Evolutionary conservation across 2,113 vertebrate genomes (phyloP).

Genomic region (Felis chaus): DNA sequence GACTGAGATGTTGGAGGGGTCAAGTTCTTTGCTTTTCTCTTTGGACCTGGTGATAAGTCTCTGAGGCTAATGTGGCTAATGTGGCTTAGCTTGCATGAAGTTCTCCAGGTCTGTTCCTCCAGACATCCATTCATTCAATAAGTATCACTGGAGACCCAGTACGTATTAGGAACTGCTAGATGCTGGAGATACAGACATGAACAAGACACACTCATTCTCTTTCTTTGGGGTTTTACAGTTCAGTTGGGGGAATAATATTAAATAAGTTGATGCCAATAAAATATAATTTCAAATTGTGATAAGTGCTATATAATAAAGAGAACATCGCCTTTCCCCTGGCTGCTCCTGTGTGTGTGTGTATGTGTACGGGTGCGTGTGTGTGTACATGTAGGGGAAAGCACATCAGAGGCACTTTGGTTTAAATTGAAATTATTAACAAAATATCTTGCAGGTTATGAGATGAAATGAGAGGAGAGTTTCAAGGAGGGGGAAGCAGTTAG

Average conservation of each 20-base stretch:
- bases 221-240: neutral
- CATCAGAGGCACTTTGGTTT: neutral
- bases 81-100: neutral
- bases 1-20: neutral
- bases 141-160: neutral
- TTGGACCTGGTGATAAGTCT: neutral
- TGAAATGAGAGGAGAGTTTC: conserved; percentile 5
- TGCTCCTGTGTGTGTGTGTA: neutral
- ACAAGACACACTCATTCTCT: neutral
- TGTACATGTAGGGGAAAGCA: neutral
- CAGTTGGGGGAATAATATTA: neutral
- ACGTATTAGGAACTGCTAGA: neutral
- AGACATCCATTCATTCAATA: neutral
- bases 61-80: neutral
- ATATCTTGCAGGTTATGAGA: neutral
- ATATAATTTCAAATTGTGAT: conserved; percentile 8
- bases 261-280: conserved; percentile 16
- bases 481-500: neutral
- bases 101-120: neutral
- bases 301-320: conserved; percentile 12
- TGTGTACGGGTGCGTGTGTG: neutral
- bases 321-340: neutral
- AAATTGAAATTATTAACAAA: conserved; percentile 5
- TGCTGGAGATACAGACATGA: neutral
- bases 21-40: neutral